phyloP scores from a whole-genome alignment of 2,888 invertebrate genomes.

The Parochlus steinenii region DNA sequence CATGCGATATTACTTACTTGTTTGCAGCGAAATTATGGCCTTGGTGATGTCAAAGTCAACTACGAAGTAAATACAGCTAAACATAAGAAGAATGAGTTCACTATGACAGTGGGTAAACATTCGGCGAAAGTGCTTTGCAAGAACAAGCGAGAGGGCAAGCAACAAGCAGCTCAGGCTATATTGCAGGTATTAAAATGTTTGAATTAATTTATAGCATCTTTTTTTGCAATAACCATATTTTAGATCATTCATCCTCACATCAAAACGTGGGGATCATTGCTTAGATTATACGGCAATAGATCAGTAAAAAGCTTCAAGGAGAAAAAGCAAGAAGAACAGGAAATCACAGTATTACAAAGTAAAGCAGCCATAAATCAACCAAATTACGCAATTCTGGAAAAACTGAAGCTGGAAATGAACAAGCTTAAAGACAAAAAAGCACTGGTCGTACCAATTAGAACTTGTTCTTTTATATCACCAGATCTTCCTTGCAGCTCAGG shows the following conservation, averaged over 20 bases:
- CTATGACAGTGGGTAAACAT: constrained; percentile 88
- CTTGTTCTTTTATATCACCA: too few relatives aligned
- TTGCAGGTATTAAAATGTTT: constrained; percentile 43
- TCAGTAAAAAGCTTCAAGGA: constrained; percentile 84
- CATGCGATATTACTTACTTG: constrained; percentile 87
- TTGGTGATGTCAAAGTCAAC: constrained; percentile 73
- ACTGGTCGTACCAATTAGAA: constrained; percentile 41
- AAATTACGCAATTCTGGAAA: constrained; percentile 77
- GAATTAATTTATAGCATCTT: constrained; percentile 3
- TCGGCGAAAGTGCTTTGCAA: constrained; percentile 80
- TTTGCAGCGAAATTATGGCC: constrained; percentile 79
- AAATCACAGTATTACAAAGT: constrained; percentile 77
- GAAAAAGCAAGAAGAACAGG: constrained; percentile 81
- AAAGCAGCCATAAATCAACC: constrained; percentile 81
- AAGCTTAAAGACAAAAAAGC: constrained; percentile 50
- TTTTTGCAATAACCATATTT: constrained; percentile 14
- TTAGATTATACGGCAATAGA: constrained; percentile 82
- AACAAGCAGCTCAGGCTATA: constrained; percentile 87
- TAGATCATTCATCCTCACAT: constrained; percentile 87
- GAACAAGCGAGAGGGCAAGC: constrained; percentile 94
- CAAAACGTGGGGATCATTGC: constrained; percentile 82
- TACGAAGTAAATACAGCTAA: constrained; percentile 75
- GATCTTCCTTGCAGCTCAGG: too few relatives aligned
- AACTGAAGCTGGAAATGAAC: constrained; percentile 65
- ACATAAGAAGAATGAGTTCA: constrained; percentile 84